Base-by-base conservation (phyloP, 1,140 invertebrate genomes). In the Grapholita molesta region DNA sequence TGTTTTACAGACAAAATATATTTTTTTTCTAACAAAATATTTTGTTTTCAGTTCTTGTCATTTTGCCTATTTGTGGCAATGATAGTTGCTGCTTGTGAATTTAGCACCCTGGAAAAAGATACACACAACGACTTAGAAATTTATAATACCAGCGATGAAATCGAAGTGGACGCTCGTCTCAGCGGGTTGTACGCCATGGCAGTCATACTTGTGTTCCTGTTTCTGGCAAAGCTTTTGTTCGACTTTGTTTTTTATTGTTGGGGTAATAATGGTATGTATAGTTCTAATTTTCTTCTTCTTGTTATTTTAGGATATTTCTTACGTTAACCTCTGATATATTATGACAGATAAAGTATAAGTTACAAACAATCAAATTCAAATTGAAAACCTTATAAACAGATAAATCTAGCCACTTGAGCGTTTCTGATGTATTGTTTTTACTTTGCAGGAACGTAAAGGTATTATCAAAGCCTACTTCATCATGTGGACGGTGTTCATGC, bases 401-500 rank as follows among this genome's bases (percentile, higher is more conserved):
- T n/a, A n/a, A n/a, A n/a, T n/a, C n/a, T n/a, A n/a, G n/a, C n/a
- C n/a, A n/a, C n/a, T n/a, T n/a, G n/a, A n/a, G n/a, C n/a, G n/a
- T n/a, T 38, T 1, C 9, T 3, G 0, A n/a, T 15, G 18, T 30
- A 9, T 30, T 8, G 12, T 55, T 53, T 67, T 21, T 33, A 2
- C 32, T 28, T 74, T 78, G 0, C 77, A 90, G 88, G 88, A 90
- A 67, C 75, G 77, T 9, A 68, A 79, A 0, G 72, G 69, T 0
- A 81, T 90, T 42, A 87, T 90, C 18, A 83, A 84, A 25, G 72
- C 77, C 0, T 90, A 90, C 73, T 82, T 83, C 72, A 79, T 89
- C 35, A 84, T 85, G 78, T 89, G 86, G 85, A 64, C 81, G 0
- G 88, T 87, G 1, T 88, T 90, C 69, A 84, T 89, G 71, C 66